Evolutionary conservation across 2,113 vertebrate species (phyloP).

Genomic region (Thryonomys swinderianus): DNA sequence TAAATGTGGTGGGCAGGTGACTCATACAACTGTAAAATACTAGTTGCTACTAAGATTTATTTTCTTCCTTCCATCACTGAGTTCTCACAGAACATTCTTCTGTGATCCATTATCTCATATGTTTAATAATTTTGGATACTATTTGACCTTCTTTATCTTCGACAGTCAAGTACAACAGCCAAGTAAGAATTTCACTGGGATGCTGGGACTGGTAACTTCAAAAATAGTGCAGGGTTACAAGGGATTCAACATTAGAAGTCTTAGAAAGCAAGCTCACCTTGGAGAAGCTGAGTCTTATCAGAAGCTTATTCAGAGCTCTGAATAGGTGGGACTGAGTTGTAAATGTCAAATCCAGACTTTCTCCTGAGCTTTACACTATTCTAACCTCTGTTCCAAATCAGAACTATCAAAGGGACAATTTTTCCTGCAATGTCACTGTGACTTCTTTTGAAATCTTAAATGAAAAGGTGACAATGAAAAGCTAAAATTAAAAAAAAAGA

Average conservation of each 20-base stretch:
- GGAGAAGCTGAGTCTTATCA: conserved; percentile 60
- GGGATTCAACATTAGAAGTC: not conserved
- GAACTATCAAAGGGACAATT: conserved; percentile 43
- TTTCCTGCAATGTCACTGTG: not conserved
- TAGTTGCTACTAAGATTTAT: not conserved
- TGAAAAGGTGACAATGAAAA: not conserved
- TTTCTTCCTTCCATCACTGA: not conserved
- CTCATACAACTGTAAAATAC: not conserved
- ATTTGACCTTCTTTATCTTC: conserved; percentile 35
- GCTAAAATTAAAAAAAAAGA: rapidly evolving
- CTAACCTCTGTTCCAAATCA: conserved; percentile 40
- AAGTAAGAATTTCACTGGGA: conserved; percentile 20
- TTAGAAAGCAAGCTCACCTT: conserved; percentile 62
- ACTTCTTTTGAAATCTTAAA: conserved; percentile 20
- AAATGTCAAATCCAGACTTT: conserved; percentile 69
- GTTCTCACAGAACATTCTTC: conserved; percentile 9
- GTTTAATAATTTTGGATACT: conserved; percentile 47
- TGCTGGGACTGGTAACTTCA: not conserved
- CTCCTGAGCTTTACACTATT: conserved; percentile 57
- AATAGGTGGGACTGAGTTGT: conserved; percentile 59
- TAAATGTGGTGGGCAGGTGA: not conserved
- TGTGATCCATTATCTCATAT: not conserved
- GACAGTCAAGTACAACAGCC: conserved; percentile 4
- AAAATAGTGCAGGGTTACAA: conserved; percentile 38
- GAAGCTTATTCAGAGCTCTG: conserved; percentile 61